Percentiles rank a stretch among this genome's conserved stretches.
Evolutionary conservation across 2,797 vertebrate species (phyloP).

Genomic region (Calcarius lapponicus): DNA sequence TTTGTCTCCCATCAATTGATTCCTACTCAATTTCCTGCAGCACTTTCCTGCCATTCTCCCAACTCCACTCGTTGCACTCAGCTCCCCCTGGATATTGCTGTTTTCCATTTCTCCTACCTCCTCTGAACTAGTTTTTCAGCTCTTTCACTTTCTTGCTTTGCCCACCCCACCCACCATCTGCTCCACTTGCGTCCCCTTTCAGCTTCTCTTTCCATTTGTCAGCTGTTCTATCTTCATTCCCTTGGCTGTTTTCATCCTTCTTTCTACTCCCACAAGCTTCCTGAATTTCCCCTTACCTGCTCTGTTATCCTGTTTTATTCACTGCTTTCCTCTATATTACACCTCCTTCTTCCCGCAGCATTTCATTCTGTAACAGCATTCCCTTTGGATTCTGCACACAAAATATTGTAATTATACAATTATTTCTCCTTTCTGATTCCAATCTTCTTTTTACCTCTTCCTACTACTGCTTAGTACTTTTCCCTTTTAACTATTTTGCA

Average conservation of each 20-base stretch:
- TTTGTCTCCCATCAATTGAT: not conserved
- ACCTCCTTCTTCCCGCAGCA: slow-evolving; percentile 29
- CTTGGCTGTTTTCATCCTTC: slow-evolving; percentile 11
- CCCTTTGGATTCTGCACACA: not conserved
- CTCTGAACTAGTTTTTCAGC: not conserved
- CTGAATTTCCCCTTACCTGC: slow-evolving; percentile 10
- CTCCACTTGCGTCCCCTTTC: not conserved
- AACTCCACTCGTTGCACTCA: not conserved
- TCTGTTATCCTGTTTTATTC: slow-evolving; percentile 12
- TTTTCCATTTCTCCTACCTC: not conserved
- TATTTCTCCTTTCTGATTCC: slow-evolving; percentile 14
- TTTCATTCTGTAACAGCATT: not conserved
- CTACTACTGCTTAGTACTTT: not conserved
- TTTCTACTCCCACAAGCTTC: slow-evolving; percentile 23
- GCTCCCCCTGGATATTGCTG: not conserved
- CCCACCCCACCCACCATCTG: slow-evolving; percentile 11
- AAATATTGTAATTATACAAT: not conserved
- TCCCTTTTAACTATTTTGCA: not conserved
- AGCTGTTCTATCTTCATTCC: not conserved
- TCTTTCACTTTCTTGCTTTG: not conserved
- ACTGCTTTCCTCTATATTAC: not conserved
- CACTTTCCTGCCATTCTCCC: not conserved
- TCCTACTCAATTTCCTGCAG: not conserved
- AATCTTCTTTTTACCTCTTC: not conserved
- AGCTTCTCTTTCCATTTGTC: not conserved